These are phyloP conservation scores for Choloepus hoffmanni DNA, from an alignment of 2,113 vertebrate genomes.

Conservation along the genomic window DNA sequence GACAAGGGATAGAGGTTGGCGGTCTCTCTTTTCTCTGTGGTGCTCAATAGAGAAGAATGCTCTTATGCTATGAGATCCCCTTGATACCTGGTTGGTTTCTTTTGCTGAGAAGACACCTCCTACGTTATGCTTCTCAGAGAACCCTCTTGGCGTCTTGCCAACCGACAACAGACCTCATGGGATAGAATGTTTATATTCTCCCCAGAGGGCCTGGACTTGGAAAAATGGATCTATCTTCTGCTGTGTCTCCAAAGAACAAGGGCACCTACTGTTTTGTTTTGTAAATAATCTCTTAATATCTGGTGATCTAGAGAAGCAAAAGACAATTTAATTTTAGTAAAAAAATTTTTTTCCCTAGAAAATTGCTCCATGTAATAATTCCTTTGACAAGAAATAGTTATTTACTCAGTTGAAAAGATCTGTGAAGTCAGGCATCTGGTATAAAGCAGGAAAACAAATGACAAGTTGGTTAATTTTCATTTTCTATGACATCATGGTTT, in stretches of 20 bases:
- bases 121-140: background rate
- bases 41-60: background rate
- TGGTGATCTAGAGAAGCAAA: background rate
- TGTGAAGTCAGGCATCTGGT: conserved; percentile 29
- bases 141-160: background rate
- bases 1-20: too few species aligned
- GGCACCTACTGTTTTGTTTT: background rate
- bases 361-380: background rate
- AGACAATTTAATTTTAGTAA: background rate
- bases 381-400: conserved; percentile 17
- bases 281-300: conserved; percentile 21
- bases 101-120: background rate
- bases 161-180: background rate
- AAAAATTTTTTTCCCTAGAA: background rate
- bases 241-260: background rate
- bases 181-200: background rate
- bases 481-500: background rate
- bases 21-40: background rate
- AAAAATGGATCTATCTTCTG: background rate
- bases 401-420: conserved; percentile 16
- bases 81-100: background rate
- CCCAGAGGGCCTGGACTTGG: background rate
- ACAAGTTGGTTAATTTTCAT: conserved; percentile 4
- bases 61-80: background rate
- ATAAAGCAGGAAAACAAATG: background rate